These are phyloP conservation scores for Callithrix jacchus DNA, from an alignment of 2,113 vertebrate species.

Conservation along the genomic window DNA sequence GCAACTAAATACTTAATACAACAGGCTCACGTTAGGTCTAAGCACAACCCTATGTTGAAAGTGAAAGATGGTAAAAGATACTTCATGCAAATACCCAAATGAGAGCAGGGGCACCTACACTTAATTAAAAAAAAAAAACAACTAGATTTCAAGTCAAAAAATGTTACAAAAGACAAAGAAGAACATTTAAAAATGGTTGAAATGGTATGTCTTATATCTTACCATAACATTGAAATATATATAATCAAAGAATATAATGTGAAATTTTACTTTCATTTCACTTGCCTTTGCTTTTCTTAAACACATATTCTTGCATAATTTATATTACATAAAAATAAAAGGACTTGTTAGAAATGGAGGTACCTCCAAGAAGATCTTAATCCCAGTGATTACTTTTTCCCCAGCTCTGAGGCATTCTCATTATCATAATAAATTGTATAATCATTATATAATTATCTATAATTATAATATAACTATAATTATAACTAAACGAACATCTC, in stretches of 20 bases:
- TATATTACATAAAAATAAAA: slow-evolving; percentile 47
- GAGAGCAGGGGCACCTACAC: no score
- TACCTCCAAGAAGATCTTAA: slow-evolving; percentile 54
- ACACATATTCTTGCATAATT: slow-evolving; percentile 41
- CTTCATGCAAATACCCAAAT: no score
- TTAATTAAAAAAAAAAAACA: no score
- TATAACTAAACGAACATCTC: slow-evolving; percentile 71
- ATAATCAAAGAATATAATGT: neutral
- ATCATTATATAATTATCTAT: slow-evolving; percentile 74
- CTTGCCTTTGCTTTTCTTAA: slow-evolving; percentile 58
- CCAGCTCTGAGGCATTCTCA: slow-evolving; percentile 67
- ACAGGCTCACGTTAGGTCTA: no score
- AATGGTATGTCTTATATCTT: neutral
- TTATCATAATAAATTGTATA: slow-evolving; percentile 77
- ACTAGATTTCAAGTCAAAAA: no score
- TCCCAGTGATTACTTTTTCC: slow-evolving; percentile 59
- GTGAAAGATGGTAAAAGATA: no score
- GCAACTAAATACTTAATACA: no score
- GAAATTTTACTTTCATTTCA: neutral
- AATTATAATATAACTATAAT: slow-evolving; percentile 75
- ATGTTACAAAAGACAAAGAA: no score
- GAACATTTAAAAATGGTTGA: neutral
- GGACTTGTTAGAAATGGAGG: slow-evolving; percentile 22
- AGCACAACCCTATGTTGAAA: no score
- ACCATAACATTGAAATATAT: neutral